Evolutionary conservation across 2,797 vertebrate genomes (phyloP).

Genomic region (Coregonus suidteri): DNA sequence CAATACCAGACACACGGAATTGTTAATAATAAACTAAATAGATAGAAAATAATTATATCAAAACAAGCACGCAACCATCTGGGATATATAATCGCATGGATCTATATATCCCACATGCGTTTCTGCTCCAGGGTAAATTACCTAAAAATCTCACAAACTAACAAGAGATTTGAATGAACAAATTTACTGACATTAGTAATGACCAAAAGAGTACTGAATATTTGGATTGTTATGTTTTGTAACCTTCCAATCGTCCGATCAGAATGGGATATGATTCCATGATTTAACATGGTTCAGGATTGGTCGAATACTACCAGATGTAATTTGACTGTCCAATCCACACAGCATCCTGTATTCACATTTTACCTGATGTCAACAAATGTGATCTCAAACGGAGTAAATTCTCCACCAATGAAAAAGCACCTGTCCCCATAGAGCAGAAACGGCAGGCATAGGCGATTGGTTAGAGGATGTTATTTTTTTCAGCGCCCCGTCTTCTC

Average conservation of each 20-base stretch:
- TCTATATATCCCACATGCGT: conserved; percentile 66
- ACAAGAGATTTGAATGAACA: too few relatives aligned
- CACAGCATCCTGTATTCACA: conserved; percentile 49
- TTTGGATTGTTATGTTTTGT: not conserved
- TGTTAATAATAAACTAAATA: conserved; percentile 37
- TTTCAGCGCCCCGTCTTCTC: conserved; percentile 63
- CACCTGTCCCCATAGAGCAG: conserved; percentile 62
- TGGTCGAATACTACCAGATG: too few relatives aligned
- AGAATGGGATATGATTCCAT: not conserved
- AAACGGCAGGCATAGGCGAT: conserved; percentile 61
- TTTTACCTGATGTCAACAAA: conserved; percentile 32
- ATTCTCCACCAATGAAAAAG: conserved; percentile 4
- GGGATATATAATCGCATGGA: conserved; percentile 58
- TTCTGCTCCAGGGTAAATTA: conserved; percentile 58
- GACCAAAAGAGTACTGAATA: not conserved
- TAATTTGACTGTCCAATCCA: conserved; percentile 15
- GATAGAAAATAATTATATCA: not conserved
- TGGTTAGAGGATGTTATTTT: conserved; percentile 64
- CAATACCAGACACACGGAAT: conserved; percentile 13
- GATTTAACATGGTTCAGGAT: not conserved
- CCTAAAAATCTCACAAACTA: too few relatives aligned
- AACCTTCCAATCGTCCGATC: not conserved
- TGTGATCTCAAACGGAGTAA: not conserved
- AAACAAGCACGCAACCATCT: conserved; percentile 60
- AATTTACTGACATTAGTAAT: not conserved